Base-by-base conservation (phyloP, 2,113 vertebrate genomes). In the Oncorhynchus mykiss region DNA sequence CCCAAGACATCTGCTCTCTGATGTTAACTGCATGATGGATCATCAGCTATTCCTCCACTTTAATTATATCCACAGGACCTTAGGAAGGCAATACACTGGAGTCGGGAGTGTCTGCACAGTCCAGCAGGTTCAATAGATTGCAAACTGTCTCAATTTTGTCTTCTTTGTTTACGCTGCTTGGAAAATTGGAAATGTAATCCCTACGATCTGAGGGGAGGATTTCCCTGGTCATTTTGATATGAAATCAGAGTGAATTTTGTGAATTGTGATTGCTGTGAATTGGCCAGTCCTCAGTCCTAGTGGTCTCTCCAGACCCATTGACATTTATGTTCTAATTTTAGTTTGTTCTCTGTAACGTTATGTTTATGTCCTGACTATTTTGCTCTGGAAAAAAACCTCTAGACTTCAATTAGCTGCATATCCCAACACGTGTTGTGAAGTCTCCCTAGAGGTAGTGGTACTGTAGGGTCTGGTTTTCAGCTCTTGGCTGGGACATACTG, bases 71-170 rank as follows among this genome's bases (percentile, higher is more conserved):
- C 59, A 60, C 59, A n/a, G 59, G n/a, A 60, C n/a, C 59, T n/a
- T 9, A 2, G n/a, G n/a, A 62, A 62, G 2, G 16, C 59, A 39
- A 24, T 14, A 73, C 49, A 11, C 39, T 45, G 39, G 39, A 45
- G 39, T 74, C 70, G 31, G 48, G 4, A 54, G 62, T 67, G 39
- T 14, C 82, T 81, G 74, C 59, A 39, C 18, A n/a, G 78, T 70
- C 3, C 6, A 51, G 70, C 4, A 45, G 70, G 72, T 85, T 85
- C 74, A 79, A 76, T 71, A 75, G 81, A 57, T 70, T 70, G 72
- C 67, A 70, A 66, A 64, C 51, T 86, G 87, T 31, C 84, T 82
- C 75, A 86, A 68, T 82, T 86, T 67, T 62, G 39, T 77, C 68
- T 76, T 71, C 59, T 81, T 71, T 81, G 81, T 76, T 78, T 72